phyloP scores from a whole-genome alignment of 2,113 vertebrate genomes.

The Aegypius monachus region DNA sequence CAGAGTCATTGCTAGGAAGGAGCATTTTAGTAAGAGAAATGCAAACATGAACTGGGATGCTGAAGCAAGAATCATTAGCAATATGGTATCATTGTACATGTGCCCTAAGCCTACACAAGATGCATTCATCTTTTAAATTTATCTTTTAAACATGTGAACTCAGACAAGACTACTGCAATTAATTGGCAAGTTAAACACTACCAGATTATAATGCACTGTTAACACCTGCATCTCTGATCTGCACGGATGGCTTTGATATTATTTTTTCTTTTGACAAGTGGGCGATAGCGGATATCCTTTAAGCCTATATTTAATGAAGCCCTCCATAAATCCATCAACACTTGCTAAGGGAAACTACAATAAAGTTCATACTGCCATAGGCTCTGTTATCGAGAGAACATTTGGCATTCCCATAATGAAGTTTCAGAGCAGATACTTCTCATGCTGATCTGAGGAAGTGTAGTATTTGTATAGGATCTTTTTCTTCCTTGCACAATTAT shows the following conservation, averaged over 20 bases:
- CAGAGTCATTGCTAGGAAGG: background rate
- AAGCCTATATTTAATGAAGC: slow-evolving; percentile 71
- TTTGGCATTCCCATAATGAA: slow-evolving; percentile 42
- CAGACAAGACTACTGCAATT: slow-evolving; percentile 29
- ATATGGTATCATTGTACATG: background rate
- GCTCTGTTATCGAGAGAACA: background rate
- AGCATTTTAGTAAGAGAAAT: background rate
- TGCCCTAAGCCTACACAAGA: background rate
- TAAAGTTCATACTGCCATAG: slow-evolving; percentile 42
- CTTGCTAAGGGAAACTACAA: slow-evolving; percentile 62
- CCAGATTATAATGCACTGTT: slow-evolving; percentile 49
- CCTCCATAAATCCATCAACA: slow-evolving; percentile 73
- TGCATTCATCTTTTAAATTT: slow-evolving; percentile 56
- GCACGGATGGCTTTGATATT: slow-evolving; percentile 54
- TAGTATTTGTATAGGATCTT: background rate
- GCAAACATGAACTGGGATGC: background rate
- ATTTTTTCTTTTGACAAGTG: slow-evolving; percentile 55
- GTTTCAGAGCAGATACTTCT: background rate
- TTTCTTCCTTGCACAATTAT: background rate
- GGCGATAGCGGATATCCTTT: slow-evolving; percentile 71
- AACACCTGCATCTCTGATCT: slow-evolving; percentile 61
- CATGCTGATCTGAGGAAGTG: slow-evolving; percentile 9
- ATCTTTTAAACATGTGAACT: background rate
- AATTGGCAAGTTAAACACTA: slow-evolving; percentile 55
- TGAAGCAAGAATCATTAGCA: background rate